Evolutionary conservation across 2,797 vertebrate species (phyloP), one percentile per base, ranked within the genome.

Genomic region (Yasuhikotakia modesta): DNA sequence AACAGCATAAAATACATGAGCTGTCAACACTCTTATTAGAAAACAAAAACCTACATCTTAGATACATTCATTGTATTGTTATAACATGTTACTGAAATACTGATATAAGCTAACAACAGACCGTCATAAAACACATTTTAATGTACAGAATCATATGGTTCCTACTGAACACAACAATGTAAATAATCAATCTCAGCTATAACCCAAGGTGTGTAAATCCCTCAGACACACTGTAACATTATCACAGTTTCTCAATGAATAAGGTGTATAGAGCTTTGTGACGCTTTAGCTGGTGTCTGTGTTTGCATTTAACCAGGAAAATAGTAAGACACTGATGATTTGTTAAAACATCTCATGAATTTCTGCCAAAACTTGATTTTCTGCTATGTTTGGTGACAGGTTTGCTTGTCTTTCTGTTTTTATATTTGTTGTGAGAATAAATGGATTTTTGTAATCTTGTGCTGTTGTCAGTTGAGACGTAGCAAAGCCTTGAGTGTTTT

Each of bases 391-490:
- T 83, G 66, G 24, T 86, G 84, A 67, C 13, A 77, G 80, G 87
- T 78, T 65, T 85, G n/a, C 71, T 80, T 73, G 52, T 80, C 79
- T 86, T 87, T 87, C 78, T 58, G 81, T 61, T 46, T 83, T 91
- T 88, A 83, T 79, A 89, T 86, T 81, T 84, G 87, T 90, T 81
- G 87, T 90, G 81, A 72, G 72, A 82, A 78, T 73, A 83, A 45
- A 55, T 5, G 12, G 84, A 88, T 86, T 89, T 86, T 82, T 83
- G 65, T 87, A 87, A 87, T 90, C 85, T 90, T 80, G 91, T 93
- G 89, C 87, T 84, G 88, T 90, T 81, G 87, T 91, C 91, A 90
- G 90, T 91, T 89, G 84, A 90, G 87, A 87, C 88, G 89, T 93
- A 92, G 88, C 85, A 83, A 84, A 70, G 70, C 86, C 87, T 88